Evolutionary conservation across 2,797 vertebrate genomes (phyloP), one percentile per base, ranked within the genome.

Genomic region (Scolopax rusticola): DNA sequence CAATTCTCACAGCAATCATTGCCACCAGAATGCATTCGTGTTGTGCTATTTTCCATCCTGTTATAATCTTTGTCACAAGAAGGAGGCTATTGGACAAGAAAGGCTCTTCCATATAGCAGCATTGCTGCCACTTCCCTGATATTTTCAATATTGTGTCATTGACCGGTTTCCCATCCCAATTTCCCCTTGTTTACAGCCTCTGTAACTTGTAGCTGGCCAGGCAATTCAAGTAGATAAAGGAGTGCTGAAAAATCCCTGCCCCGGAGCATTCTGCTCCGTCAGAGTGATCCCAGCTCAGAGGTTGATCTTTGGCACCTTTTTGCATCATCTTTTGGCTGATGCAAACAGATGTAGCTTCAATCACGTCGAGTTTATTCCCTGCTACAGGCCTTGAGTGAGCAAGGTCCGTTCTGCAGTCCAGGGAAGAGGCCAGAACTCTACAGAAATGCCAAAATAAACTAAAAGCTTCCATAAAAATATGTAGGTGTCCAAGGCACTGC

Each of bases 1-100:
- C 96, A 97, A 95, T 94, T 92, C 95, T 90, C 94, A 95, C 48
- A 84, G 78, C 91, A 96, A 92, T 94, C 94, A 95, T 25, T 36
- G 21, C 54, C 80, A 91, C 77, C 74, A 76, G 56, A 95, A 93
- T 64, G 70, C 80, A 77, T 93, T 95, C 63, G 57, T n/a, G 74
- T 86, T 86, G 74, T 82, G 90, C 85, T 90, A 89, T 94, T 94
- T 96, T 96, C 91, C 85, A 94, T 89, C 88, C 82, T 67, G 76
- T 94, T 93, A 79, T 69, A 69, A 89, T 51, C 80, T 95, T 77
- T 79, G 90, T 82, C 83, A 63, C 77, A 74, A 90, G 80, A 89
- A 87, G 3, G 32, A 87, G 51, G 80, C 51, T 90, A 70, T 74
- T 73, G 73, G 70, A 82, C 5, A 13, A 89, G 91, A 93, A 93